A percentile compares a stretch with the other conserved stretches of the same genome.
Conservation (phyloP, 2,113 vertebrate species). For the Diglossa brunneiventris region DNA sequence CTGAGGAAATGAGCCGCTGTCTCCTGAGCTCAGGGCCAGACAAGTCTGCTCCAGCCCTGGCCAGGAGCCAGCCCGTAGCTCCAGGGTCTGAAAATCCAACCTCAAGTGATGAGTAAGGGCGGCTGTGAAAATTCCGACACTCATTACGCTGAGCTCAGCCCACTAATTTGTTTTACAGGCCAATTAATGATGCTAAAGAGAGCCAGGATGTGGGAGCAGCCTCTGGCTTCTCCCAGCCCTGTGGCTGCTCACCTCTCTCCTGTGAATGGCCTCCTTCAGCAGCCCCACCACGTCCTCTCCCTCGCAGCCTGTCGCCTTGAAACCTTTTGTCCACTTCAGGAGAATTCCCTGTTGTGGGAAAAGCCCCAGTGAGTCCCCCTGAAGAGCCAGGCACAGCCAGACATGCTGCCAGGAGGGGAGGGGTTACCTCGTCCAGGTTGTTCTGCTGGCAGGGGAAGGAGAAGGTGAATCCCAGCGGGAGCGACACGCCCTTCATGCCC, state of each 20-base stretch:
- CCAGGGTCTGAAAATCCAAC: background rate
- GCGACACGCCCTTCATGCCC: constrained; percentile 88
- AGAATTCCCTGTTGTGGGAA: constrained; percentile 82
- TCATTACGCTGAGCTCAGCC: constrained; percentile 7
- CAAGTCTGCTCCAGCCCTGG: background rate
- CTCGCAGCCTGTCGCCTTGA: constrained; percentile 90
- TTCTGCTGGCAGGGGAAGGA: constrained; percentile 95
- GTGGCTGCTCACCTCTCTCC: constrained; percentile 75
- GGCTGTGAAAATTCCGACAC: background rate
- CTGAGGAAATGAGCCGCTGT: rapidly evolving
- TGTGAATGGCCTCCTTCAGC: constrained; percentile 90
- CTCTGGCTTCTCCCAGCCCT: background rate
- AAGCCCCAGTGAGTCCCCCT: background rate
- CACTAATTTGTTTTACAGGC: constrained; percentile 17
- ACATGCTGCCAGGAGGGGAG: rapidly evolving
- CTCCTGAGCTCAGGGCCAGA: background rate
- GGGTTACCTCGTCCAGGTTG: constrained; percentile 86
- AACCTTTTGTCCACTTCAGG: constrained; percentile 96
- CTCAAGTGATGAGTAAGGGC: constrained; percentile 8
- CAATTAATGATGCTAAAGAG: background rate
- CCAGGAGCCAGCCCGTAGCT: background rate
- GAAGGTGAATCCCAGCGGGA: constrained; percentile 95
- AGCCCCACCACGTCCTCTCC: constrained; percentile 88
- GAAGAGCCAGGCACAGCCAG: background rate
- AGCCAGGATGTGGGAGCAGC: background rate